Base-by-base conservation (phyloP, 2,888 invertebrate species). In the Heliconius hortense region DNA sequence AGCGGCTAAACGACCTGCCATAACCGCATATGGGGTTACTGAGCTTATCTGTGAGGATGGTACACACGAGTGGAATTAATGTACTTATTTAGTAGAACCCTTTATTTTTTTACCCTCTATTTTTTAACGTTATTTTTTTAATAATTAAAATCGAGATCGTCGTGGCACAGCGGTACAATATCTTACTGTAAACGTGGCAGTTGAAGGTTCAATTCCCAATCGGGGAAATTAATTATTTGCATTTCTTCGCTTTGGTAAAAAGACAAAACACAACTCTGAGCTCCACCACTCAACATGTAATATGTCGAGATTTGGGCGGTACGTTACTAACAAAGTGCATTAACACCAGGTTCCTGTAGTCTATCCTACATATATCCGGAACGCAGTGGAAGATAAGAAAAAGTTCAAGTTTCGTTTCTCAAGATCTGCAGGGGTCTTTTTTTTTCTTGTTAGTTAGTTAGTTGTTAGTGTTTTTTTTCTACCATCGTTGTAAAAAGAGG, bases 11-110 rank as follows among this genome's bases (percentile, higher is more conserved):
- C 59, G 56, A 70, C 59, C 31, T 35, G 35, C 60, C 39, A 71
- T 71, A 71, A 71, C 71, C 71, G 71, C 71, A 5, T 71, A 71
- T 35, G 71, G 71, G 8, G 39, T 24, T 35, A 18, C 71, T 11
- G 26, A 24, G 71, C 71, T 71, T 71, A 71, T 71, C 71, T 71
- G 39, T 31, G 24, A 18, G n/a, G 4, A 24, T 18, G 35, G 56
- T 18, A 21, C 39, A 26, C 60, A 71, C 59, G 71, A 60, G 26
- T 24, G 18, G 26, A 21, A 68, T 21, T 7, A 43, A 67, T 13
- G 8, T 24, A 3, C 15, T 18, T 15, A 28, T 26, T 43, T 7
- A 48, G 48, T 18, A 21, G 18, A 18, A 48, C 18, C 7, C 2
- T 48, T 48, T n/a, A 56, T n/a, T n/a, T n/a, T n/a, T n/a, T n/a